Evolutionary conservation across 1,140 invertebrate species (phyloP), one percentile per base, ranked within the genome.

Genomic region (Bombus haemorrhoidalis): DNA sequence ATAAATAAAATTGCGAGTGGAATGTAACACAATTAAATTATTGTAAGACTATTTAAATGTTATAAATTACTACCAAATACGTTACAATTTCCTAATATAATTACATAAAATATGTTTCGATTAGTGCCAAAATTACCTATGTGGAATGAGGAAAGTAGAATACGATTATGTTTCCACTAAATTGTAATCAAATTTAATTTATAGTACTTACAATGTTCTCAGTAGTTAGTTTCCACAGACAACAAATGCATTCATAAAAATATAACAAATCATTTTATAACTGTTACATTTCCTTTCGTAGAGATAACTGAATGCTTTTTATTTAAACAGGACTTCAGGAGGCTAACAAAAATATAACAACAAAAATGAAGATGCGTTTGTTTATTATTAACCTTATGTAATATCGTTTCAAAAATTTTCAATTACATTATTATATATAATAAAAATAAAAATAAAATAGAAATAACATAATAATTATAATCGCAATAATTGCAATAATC

Each of bases 301-400:
- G 15, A 59, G 62, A 32, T 25, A 74, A 43, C n/a, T 22, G n/a
- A 69, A 69, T 34, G n/a, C 3, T 41, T 53, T n/a, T 34, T 53
- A n/a, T 59, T 73, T 15, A 37, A 66, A 69, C 37, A 83, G 62
- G 74, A 78, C 37, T 57, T 57, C 8, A 83, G 81, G 64, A 69
- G 62, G 62, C 68, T 41, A 87, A 90, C 90, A 62, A 85, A 88
- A 88, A 86, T 78, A 34, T 90, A 90, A 93, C 91, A 74, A 86
- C 91, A 90, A 91, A 90, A 85, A 86, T 95, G 92, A 94, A 95
- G 94, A 94, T 95, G 94, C 91, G 91, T 93, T 95, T 95, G 92
- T 95, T 95, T 95, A 95, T 95, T 95, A 94, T 94, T 95, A 95
- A 95, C 92, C 94, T 95, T 95, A 95, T 94, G 93, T 94, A 94